Evolutionary conservation across 2,888 invertebrate species (phyloP), one percentile per base, ranked within the genome.

Genomic region (Creontiades dilutus): DNA sequence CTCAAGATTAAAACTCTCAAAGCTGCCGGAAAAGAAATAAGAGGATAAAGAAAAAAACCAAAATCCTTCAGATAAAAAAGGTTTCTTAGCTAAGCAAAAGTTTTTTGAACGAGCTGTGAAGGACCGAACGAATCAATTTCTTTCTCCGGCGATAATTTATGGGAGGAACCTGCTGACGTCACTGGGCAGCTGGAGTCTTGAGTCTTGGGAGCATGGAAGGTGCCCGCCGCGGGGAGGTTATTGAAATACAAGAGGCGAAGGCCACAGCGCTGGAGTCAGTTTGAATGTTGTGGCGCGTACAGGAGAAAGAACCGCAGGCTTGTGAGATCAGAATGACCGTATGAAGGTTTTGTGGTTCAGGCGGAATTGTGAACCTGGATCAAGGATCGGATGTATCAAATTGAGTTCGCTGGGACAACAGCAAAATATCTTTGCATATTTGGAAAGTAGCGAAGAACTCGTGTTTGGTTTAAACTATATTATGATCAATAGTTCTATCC

Each of bases 51-150:
- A 68, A 68, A 68, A 23, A 68, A 68, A 68, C 23, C 23, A 23
- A 68, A 68, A 68, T 68, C 23, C 27, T 5, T 11, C 68, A 68
- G 68, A 68, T 68, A 68, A 68, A 68, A 37, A 68, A 68, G 68
- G 68, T 23, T 19, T 23, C 68, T 23, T 7, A 68, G 68, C 68
- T 19, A 27, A 68, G 68, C 68, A 23, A 19, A 57, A 68, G 68
- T 68, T 68, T 68, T 68, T 68, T 23, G 68, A 68, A 68, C 68
- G 68, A 68, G 68, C 68, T 23, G 68, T 68, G 68, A 68, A 68
- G 68, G 68, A 68, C 68, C 68, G 68, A 68, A 68, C 68, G 68
- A 68, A 68, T 68, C 68, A 68, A 68, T 68, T 68, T 68, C 68
- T 68, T 52, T 12, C 37, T 52, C 16, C 12, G 27, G 23, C 68